Percentiles rank a stretch among this genome's conserved stretches.
phyloP scores from a whole-genome alignment of 2,888 invertebrate genomes.

The Strigamia transsilvanica region DNA sequence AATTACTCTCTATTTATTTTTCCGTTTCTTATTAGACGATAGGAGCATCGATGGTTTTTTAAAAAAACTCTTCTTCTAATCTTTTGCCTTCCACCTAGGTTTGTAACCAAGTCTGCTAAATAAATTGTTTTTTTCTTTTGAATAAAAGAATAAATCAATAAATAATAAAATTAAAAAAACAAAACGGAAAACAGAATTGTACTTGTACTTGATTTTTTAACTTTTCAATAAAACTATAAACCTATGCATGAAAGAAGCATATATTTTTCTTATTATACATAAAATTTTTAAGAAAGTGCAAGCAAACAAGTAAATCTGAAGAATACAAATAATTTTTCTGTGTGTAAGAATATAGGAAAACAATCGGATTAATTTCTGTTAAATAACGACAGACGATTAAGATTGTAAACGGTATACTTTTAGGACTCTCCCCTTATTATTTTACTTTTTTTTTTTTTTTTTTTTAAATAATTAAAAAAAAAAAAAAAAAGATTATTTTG shows the following conservation, averaged over 20 bases:
- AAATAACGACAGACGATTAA: constrained; percentile 36
- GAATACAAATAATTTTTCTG: constrained; percentile 27
- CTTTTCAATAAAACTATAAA: not conserved
- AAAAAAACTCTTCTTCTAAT: not conserved
- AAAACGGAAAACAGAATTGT: not conserved
- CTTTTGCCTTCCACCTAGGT: not conserved
- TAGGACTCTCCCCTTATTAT: not conserved
- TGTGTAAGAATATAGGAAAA: not conserved
- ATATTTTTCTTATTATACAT: constrained; percentile 33
- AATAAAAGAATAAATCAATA: not conserved
- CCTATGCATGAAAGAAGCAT: constrained; percentile 19
- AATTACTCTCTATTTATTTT: not conserved
- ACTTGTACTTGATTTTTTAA: constrained; percentile 9
- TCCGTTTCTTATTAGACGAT: constrained; percentile 25
- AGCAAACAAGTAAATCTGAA: constrained; percentile 18
- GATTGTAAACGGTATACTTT: constrained; percentile 11
- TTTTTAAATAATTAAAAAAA: not conserved
- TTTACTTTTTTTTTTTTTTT: not conserved
- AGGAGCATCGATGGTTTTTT: constrained; percentile 1
- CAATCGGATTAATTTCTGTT: not conserved
- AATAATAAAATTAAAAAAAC: too few relatives aligned
- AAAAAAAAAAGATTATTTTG: constrained; percentile 55
- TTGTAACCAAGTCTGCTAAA: not conserved
- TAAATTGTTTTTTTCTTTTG: not conserved
- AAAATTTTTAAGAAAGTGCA: constrained; percentile 18